phyloP scores from a whole-genome alignment of 2,888 invertebrate species.

The Drosophila mimica region DNA sequence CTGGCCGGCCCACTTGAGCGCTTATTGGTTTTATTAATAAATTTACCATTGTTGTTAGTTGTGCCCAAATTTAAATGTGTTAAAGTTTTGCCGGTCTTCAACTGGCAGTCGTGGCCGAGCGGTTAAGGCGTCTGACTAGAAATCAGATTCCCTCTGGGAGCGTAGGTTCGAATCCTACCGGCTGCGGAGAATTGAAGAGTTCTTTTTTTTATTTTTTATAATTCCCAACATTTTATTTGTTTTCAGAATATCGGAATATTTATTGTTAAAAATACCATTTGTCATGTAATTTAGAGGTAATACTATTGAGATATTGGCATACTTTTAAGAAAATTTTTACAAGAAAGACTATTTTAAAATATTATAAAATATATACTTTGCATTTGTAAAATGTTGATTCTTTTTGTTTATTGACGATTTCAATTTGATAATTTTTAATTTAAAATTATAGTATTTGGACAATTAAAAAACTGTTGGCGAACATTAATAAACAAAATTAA shows the following conservation, averaged over 20 bases:
- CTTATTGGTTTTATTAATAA: constrained; percentile 7
- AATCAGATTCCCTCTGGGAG: constrained; percentile 92
- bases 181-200: constrained; percentile 88
- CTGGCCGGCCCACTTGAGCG: constrained; percentile 35
- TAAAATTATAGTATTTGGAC: not conserved
- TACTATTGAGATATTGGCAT: not conserved
- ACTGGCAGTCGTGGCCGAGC: constrained; percentile 64
- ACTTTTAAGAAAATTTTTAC: not conserved
- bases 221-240: not conserved
- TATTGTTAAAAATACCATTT: not conserved
- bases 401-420: not conserved
- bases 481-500: not conserved
- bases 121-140: constrained; percentile 77
- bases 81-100: rapidly evolving
- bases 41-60: not conserved
- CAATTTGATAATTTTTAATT: not conserved
- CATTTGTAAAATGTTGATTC: not conserved
- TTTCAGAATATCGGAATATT: not conserved
- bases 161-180: constrained; percentile 95
- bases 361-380: not conserved
- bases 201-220: not conserved
- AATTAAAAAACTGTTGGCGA: not conserved
- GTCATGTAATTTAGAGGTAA: not conserved
- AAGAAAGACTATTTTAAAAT: not conserved
- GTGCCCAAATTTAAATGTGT: not conserved